Evolutionary conservation across 2,888 invertebrate genomes (phyloP), one percentile per base, ranked within the genome.

Genomic region (Pristionchus entomophagus): DNA sequence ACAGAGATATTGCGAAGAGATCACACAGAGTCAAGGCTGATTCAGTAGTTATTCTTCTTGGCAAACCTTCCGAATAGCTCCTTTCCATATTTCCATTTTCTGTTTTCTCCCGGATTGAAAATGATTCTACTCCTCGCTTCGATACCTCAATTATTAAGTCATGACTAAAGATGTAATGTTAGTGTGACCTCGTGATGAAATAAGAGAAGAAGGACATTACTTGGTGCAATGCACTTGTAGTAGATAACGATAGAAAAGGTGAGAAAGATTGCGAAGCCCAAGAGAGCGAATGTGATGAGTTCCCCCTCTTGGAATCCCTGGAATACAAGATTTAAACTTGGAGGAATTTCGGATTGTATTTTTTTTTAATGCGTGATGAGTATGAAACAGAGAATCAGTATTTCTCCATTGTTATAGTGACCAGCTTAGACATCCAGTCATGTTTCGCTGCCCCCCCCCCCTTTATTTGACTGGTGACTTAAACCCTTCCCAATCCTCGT

Each of bases 261-360:
- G 38, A 85, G 85, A 17, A 85, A 59, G 38, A 77, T 35, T 4
- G 85, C 77, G 56, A 85, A 85, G 32, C 53, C 85, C 10, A 85
- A 77, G 29, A 85, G 56, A 17, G 73, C 73, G 41, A 85, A 85
- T 8, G 85, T 85, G n/a, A 85, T 59, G 51, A 85, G 53, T 56
- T 85, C 85, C 29, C 85, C 85, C 38, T 59, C 85, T 77, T 85
- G 85, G 56, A 85, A 85, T 29, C 85, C 85, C 85, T 85, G 85
- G 12, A 85, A 85, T 82, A n/a, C n/a, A 69, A n/a, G 45, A 45
- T 14, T 45, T 14, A 6, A 45, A 45, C 14, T 45, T 6, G 45
- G 45, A 45, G 45, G n/a, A 45, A 14, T 45, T 45, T n/a, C n/a
- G n/a, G n/a, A n/a, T n/a, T n/a, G n/a, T n/a, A n/a, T n/a, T 14